Base-by-base conservation (phyloP, 2,888 invertebrate genomes). In the Eudasyphora cyanicolor region DNA sequence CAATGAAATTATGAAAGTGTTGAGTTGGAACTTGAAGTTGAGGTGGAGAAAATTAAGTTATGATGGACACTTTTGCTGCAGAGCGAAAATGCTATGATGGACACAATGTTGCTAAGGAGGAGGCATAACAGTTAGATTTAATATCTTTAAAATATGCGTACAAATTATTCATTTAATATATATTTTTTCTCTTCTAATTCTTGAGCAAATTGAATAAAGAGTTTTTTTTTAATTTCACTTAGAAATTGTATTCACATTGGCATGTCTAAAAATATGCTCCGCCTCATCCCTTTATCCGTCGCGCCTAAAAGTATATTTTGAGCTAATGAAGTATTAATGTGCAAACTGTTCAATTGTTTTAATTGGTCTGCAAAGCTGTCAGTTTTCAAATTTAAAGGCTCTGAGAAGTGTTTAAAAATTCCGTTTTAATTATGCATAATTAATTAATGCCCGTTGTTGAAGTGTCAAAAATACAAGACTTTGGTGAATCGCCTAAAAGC, bases 1-100 rank as follows among this genome's bases (percentile, higher is more conserved):
- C 57, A 57, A 45, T 45, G 45, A 27, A 14, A 57, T 57, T 57
- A 27, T 14, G 57, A 57, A 57, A 24, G 57, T 57, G 57, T 27
- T 57, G 57, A 57, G 10, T 12, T 57, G 57, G 57, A 57, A 57
- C 45, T 45, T 14, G 45, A n/a, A n/a, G n/a, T n/a, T n/a, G n/a
- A n/a, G n/a, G n/a, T n/a, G n/a, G n/a, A n/a, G n/a, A n/a, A n/a
- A n/a, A n/a, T n/a, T n/a, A n/a, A n/a, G n/a, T n/a, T n/a, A n/a
- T n/a, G n/a, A n/a, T n/a, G n/a, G n/a, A n/a, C n/a, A n/a, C n/a
- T n/a, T n/a, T n/a, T n/a, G n/a, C n/a, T n/a, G n/a, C n/a, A n/a
- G n/a, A n/a, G n/a, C n/a, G n/a, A n/a, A n/a, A n/a, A n/a, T n/a
- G n/a, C n/a, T n/a, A n/a, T n/a, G n/a, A n/a, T n/a, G n/a, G n/a